These are phyloP conservation scores for Corapipo altera DNA, from an alignment of 2,113 vertebrate species.

Conservation along the genomic window DNA sequence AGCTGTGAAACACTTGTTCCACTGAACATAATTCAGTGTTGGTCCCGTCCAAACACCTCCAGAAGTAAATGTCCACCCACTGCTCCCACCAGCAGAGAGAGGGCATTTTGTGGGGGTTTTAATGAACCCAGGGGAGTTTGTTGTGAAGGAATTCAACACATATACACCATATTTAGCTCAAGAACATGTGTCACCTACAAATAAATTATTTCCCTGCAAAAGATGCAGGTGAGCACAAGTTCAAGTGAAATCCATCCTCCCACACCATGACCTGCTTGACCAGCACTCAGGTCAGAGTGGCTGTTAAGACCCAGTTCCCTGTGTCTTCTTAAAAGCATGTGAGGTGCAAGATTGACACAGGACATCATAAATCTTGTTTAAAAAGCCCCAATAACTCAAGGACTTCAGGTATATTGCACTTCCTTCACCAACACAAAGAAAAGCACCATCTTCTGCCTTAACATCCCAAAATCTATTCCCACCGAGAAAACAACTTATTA, in stretches of 20 bases:
- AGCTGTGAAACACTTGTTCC: background rate
- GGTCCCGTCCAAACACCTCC: background rate
- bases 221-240: background rate
- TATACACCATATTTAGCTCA: background rate
- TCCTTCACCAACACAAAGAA: background rate
- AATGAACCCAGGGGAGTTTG: background rate
- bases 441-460: background rate
- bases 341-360: background rate
- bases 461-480: conserved; percentile 6
- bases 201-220: background rate
- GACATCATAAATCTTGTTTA: background rate
- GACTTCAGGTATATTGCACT: background rate
- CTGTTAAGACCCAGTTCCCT: background rate
- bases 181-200: background rate
- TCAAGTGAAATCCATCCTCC: background rate
- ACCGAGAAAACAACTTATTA: conserved; percentile 66
- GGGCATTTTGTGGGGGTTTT: background rate
- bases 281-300: background rate
- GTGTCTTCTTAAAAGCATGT: background rate
- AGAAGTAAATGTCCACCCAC: background rate
- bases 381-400: background rate
- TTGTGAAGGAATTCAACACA: background rate
- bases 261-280: background rate
- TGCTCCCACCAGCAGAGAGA: background rate
- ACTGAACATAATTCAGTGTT: rapidly evolving